phyloP scores from a whole-genome alignment of 2,797 vertebrate genomes.

The Danio choprae region DNA sequence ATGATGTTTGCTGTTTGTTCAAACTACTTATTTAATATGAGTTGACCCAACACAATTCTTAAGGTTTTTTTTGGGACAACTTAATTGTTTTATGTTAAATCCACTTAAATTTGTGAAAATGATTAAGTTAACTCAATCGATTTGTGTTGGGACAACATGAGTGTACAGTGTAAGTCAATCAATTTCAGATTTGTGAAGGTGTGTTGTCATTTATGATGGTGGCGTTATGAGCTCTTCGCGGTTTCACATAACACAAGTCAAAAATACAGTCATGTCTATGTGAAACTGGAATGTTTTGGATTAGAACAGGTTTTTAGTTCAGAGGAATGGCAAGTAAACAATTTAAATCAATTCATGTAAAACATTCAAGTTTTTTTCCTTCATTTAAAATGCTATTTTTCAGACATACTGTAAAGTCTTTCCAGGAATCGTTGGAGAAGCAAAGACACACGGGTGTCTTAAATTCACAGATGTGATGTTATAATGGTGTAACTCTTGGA shows the following conservation, averaged over 20 bases:
- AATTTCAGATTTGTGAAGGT: neutral
- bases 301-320: neutral
- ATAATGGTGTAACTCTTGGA: neutral
- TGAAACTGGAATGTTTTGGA: neutral
- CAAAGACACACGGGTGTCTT: neutral
- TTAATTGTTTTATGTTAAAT: too few species aligned
- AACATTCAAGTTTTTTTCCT: neutral
- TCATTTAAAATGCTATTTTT: too few species aligned
- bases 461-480: neutral
- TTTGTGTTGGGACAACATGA: too few species aligned
- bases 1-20: too few species aligned
- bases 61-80: too few species aligned
- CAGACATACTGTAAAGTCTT: neutral
- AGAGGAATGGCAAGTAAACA: neutral
- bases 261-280: neutral
- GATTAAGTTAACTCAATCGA: too few species aligned
- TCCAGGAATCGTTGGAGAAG: neutral
- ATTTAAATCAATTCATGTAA: neutral
- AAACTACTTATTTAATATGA: too few species aligned
- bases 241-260: neutral
- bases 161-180: too few species aligned
- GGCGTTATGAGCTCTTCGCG: neutral
- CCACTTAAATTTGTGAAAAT: too few species aligned
- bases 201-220: neutral
- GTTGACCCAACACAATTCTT: too few species aligned